A percentile compares a stretch with the other conserved stretches of the same genome.
These are phyloP conservation scores for Podotricha telesiphe DNA, from an alignment of 2,888 invertebrate species.

Conservation along the genomic window DNA sequence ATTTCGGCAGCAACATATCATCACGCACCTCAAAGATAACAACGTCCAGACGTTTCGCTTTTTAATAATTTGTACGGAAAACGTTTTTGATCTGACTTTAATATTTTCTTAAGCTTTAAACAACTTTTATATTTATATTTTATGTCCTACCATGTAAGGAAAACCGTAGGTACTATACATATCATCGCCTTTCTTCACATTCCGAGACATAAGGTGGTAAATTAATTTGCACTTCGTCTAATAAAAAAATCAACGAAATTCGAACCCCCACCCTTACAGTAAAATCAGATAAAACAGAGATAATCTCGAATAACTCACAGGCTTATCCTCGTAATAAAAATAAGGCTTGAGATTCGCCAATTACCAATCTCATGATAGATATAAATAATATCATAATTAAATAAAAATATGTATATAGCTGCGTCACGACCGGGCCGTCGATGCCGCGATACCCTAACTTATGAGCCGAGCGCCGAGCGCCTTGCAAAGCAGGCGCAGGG, in stretches of 20 bases:
- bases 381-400: constrained; percentile 40
- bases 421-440: constrained; percentile 36
- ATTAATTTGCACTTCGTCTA: too few relatives aligned
- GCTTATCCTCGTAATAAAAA: neutral
- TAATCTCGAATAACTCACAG: neutral
- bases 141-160: too few relatives aligned
- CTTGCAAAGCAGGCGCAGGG: neutral
- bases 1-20: neutral
- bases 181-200: too few relatives aligned
- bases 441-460: constrained; percentile 35
- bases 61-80: neutral
- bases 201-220: too few relatives aligned
- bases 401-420: constrained; percentile 34
- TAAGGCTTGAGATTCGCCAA: neutral
- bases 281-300: neutral
- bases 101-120: too few relatives aligned
- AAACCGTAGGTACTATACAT: too few relatives aligned
- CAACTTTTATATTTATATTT: too few relatives aligned
- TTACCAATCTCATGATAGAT: constrained; percentile 22
- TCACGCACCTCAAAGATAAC: neutral
- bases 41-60: neutral
- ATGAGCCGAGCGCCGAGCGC: constrained; percentile 19
- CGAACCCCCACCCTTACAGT: too few relatives aligned
- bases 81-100: too few relatives aligned
- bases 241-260: too few relatives aligned